Conservation (phyloP, 2,888 invertebrate genomes). For the Oscheius onirici region DNA sequence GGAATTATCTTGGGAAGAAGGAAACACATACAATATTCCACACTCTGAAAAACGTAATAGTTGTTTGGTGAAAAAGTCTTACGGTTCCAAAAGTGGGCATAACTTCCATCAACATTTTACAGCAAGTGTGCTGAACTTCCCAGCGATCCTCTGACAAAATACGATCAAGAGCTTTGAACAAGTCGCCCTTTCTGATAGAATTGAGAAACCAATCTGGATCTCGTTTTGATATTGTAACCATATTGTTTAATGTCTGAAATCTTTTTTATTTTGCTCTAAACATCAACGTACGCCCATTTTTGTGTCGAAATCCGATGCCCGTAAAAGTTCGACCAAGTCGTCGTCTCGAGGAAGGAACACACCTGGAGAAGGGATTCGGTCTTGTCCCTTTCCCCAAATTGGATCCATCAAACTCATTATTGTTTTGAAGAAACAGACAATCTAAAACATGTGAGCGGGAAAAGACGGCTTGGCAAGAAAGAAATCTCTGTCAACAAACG, state of each 20-base stretch:
- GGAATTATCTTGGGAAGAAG: constrained; percentile 72
- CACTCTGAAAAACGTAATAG: constrained; percentile 57
- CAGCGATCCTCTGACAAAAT: constrained; percentile 73
- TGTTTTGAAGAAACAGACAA: neutral
- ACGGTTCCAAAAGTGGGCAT: constrained; percentile 71
- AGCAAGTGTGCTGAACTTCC: constrained; percentile 74
- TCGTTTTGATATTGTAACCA: constrained; percentile 43
- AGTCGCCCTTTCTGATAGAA: constrained; percentile 53
- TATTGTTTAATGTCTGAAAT: constrained; percentile 53
- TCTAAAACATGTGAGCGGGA: neutral
- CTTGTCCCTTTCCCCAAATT: constrained; percentile 19
- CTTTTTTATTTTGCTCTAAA: neutral
- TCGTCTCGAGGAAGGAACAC: constrained; percentile 48
- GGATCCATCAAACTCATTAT: constrained; percentile 22
- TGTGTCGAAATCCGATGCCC: constrained; percentile 50
- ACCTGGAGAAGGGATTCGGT: constrained; percentile 40
- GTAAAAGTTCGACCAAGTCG: constrained; percentile 51
- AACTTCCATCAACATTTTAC: constrained; percentile 68
- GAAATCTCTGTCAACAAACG: neutral
- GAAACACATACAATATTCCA: constrained; percentile 71
- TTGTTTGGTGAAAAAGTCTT: constrained; percentile 41
- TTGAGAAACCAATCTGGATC: constrained; percentile 55
- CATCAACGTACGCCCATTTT: constrained; percentile 41
- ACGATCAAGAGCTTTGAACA: constrained; percentile 69
- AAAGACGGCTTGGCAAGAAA: neutral